Conservation (phyloP, 2,797 vertebrate species). For the Cossypha dichroa region DNA sequence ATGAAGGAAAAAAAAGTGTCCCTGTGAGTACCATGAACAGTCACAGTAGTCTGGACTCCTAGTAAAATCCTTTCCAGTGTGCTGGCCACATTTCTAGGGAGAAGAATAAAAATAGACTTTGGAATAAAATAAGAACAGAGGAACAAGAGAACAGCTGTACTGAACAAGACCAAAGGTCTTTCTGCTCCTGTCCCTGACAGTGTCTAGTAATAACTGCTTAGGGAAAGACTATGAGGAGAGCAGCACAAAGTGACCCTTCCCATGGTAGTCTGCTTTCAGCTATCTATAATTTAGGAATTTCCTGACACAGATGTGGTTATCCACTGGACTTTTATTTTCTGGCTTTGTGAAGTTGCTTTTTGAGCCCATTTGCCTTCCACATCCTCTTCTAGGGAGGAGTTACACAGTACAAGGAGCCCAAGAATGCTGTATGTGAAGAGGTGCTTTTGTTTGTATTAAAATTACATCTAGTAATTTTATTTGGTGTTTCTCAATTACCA, state of each 20-base stretch:
- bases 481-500: background rate
- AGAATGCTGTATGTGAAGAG: rapidly evolving
- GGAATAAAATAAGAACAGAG: conserved; percentile 47
- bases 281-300: conserved; percentile 16
- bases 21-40: background rate
- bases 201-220: background rate
- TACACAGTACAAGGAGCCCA: rapidly evolving
- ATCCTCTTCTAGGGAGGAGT: background rate
- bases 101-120: conserved; percentile 46
- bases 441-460: background rate
- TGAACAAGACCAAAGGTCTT: conserved; percentile 17
- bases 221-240: background rate
- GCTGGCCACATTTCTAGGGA: background rate
- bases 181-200: conserved; percentile 14
- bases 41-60: conserved; percentile 6
- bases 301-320: background rate
- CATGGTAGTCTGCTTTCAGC: background rate
- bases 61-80: conserved; percentile 3
- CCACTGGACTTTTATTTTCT: background rate
- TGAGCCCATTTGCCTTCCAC: background rate
- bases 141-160: conserved; percentile 48
- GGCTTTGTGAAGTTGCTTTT: background rate
- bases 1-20: background rate
- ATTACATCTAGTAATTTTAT: background rate
- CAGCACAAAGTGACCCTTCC: background rate